A percentile compares a stretch with the other conserved stretches of the same genome.
phyloP scores from a whole-genome alignment of 2,888 invertebrate species.

The Dicycla oo region DNA sequence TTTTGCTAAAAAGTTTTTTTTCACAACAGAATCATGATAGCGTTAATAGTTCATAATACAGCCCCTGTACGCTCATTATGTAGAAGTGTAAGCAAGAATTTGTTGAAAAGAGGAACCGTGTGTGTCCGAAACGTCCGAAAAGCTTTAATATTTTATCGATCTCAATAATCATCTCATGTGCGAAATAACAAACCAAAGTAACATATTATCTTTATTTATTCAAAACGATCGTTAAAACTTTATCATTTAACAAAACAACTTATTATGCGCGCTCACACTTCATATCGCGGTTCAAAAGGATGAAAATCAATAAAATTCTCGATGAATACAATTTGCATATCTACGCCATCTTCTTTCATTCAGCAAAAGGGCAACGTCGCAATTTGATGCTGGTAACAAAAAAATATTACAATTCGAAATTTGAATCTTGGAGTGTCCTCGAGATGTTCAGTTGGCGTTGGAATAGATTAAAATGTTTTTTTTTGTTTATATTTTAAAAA shows the following conservation, averaged over 20 bases:
- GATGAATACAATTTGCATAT: slow-evolving; percentile 76
- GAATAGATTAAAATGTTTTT: slow-evolving; percentile 32
- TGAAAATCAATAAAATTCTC: slow-evolving; percentile 75
- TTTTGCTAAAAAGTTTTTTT: no score
- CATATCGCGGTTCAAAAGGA: slow-evolving; percentile 69
- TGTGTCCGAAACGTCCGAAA: background rate
- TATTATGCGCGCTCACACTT: slow-evolving; percentile 76
- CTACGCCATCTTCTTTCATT: slow-evolving; percentile 72
- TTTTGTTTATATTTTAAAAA: slow-evolving; percentile 6
- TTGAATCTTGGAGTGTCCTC: slow-evolving; percentile 69
- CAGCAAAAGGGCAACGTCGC: slow-evolving; percentile 65
- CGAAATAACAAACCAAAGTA: slow-evolving; percentile 39
- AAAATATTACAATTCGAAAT: slow-evolving; percentile 69
- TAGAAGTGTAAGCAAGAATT: no score
- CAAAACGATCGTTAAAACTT: slow-evolving; percentile 56
- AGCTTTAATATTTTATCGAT: slow-evolving; percentile 5
- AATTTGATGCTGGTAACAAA: slow-evolving; percentile 66
- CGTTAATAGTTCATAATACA: no score
- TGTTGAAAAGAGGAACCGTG: background rate
- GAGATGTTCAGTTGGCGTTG: slow-evolving; percentile 39
- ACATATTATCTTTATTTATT: slow-evolving; percentile 51
- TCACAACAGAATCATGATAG: no score
- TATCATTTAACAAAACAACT: slow-evolving; percentile 54
- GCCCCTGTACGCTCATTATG: no score
- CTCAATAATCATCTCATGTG: slow-evolving; percentile 23